Evolutionary conservation across 2,888 invertebrate genomes (phyloP), one percentile per base, ranked within the genome.

Genomic region (Stenotaenia linearis): DNA sequence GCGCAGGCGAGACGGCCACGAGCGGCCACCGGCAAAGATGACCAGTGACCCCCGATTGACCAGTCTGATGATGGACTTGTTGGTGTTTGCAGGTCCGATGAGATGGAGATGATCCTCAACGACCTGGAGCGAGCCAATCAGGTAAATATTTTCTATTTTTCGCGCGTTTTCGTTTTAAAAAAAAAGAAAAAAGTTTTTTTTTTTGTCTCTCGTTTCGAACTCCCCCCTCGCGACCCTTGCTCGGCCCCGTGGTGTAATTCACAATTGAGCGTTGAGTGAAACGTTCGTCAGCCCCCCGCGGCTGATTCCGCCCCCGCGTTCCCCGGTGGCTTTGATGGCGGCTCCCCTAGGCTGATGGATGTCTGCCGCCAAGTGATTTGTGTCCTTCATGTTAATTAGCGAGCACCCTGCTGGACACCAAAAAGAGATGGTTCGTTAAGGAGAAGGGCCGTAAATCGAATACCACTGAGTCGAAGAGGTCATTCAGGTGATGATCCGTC

Each of bases 81-180:
- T 61, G 61, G 61, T 61, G 79, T 78, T 84, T 84, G 10, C 82
- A 87, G 88, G 83, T 86, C 86, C 77, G 88, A 87, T 83, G 88
- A 89, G 83, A 86, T 88, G 84, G 88, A 89, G 80, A 87, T 89
- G 84, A 84, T 89, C 81, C 85, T 87, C 84, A 86, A 86, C 79
- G 89, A 89, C 83, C 82, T 88, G 83, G 88, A 88, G 79, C 84
- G 88, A 81, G 88, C 88, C 79, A 88, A 88, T 83, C 87, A 88
- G 84, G 87, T 87, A 82, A 84, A 84, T 69, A 45, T 79, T 75
- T 78, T 75, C 74, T 78, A 28, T 37, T 78, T 21, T 15, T n/a
- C n/a, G n/a, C n/a, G n/a, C n/a, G n/a, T n/a, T n/a, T n/a, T n/a
- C n/a, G n/a, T n/a, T n/a, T 28, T 15, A 78, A 78, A 61, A 30